These are phyloP conservation scores for Trissoscelio sp. DNA, from an alignment of 2,888 invertebrate genomes.

Conservation along the genomic window DNA sequence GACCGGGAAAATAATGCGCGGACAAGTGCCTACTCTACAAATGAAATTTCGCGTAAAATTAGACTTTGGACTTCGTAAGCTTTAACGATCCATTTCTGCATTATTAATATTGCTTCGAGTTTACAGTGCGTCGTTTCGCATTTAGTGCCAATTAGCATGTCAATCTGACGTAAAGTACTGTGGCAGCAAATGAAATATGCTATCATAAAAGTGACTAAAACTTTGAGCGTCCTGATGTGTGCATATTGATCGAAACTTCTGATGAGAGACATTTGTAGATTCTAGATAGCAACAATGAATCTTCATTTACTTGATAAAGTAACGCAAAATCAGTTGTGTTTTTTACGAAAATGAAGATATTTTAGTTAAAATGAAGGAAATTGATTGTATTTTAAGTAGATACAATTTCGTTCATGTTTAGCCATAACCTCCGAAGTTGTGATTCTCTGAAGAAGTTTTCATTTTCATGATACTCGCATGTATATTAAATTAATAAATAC, in stretches of 20 bases:
- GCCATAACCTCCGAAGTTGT: too few relatives aligned
- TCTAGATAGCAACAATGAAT: background rate
- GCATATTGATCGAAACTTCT: background rate
- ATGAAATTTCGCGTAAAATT: constrained; percentile 34
- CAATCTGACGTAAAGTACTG: constrained; percentile 46
- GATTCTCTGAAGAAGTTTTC: too few relatives aligned
- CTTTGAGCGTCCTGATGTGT: constrained; percentile 22
- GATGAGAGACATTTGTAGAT: constrained; percentile 14
- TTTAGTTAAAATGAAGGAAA: too few relatives aligned
- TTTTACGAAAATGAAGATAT: too few relatives aligned
- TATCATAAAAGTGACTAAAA: constrained; percentile 45
- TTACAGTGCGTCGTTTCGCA: constrained; percentile 41
- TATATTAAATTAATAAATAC: too few relatives aligned
- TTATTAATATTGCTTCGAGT: constrained; percentile 53
- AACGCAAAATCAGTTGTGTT: too few relatives aligned
- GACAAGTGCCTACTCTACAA: background rate
- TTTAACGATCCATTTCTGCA: constrained; percentile 48
- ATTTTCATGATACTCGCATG: too few relatives aligned
- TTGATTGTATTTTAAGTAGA: too few relatives aligned
- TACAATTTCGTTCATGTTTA: too few relatives aligned
- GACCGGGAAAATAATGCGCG: constrained; percentile 20
- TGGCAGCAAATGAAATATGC: constrained; percentile 42
- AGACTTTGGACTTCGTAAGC: constrained; percentile 18
- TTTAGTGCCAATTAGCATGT: constrained; percentile 56
- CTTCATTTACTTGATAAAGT: background rate